phyloP scores from a whole-genome alignment of 2,888 invertebrate genomes.

The Aporophyla nigra region DNA sequence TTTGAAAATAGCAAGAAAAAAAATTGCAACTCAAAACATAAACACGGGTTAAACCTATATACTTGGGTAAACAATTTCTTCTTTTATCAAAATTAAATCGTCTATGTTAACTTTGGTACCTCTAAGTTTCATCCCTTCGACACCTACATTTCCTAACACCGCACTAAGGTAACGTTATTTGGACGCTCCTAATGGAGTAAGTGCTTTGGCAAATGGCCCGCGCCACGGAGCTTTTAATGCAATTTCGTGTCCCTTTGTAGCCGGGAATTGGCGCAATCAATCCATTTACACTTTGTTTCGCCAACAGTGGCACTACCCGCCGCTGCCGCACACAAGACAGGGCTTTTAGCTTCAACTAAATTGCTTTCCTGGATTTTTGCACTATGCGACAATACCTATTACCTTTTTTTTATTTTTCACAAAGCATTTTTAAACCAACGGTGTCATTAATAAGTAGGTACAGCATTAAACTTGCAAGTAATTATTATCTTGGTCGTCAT shows the following conservation, averaged over 20 bases:
- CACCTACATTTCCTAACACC: slow-evolving; percentile 73
- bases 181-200: slow-evolving; percentile 89
- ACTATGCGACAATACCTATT: slow-evolving; percentile 48
- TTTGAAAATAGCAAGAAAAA: not conserved
- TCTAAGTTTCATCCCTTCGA: slow-evolving; percentile 49
- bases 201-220: slow-evolving; percentile 89
- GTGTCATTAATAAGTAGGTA: not conserved
- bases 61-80: not conserved
- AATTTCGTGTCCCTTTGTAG: slow-evolving; percentile 90
- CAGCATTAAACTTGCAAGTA: not conserved
- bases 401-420: not conserved
- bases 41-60: too few species aligned
- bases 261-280: slow-evolving; percentile 90
- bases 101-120: slow-evolving; percentile 15
- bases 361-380: slow-evolving; percentile 74
- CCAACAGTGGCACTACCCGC: slow-evolving; percentile 81
- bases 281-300: slow-evolving; percentile 92
- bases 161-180: slow-evolving; percentile 89
- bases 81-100: not conserved
- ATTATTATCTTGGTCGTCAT: not conserved
- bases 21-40: too few species aligned
- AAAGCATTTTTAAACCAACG: not conserved
- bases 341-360: slow-evolving; percentile 84
- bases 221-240: slow-evolving; percentile 90
- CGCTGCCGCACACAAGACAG: slow-evolving; percentile 73